Conservation (phyloP, 2,797 vertebrate genomes). For the Podarcis siculus region DNA sequence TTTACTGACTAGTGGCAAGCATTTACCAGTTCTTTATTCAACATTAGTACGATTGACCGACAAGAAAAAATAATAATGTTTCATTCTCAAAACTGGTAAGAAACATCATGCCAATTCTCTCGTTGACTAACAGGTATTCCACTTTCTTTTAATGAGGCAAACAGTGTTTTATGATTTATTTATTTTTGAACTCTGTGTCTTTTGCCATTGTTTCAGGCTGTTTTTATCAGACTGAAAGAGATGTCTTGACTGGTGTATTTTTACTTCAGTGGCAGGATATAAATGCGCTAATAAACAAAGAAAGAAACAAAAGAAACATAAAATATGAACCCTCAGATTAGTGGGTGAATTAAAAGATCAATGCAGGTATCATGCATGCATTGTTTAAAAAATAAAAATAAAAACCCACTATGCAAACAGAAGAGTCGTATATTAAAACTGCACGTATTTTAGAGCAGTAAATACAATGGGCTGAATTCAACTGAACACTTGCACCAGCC, state of each 20-base stretch:
- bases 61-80: neutral
- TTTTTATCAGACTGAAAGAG: neutral
- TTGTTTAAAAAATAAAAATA: too few species aligned
- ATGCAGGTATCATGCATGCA: too few species aligned
- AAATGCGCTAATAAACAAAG: too few species aligned
- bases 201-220: neutral
- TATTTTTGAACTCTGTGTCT: neutral
- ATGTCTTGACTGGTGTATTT: too few species aligned
- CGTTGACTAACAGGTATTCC: neutral
- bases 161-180: neutral
- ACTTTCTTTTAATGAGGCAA: neutral
- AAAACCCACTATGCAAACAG: neutral
- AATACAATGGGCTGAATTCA: too few species aligned
- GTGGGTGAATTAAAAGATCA: neutral
- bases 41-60: neutral
- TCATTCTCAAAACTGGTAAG: neutral
- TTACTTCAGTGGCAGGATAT: too few species aligned
- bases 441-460: neutral
- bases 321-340: neutral
- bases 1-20: constrained; percentile 28
- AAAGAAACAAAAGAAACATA: neutral
- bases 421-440: neutral
- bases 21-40: neutral
- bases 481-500: too few species aligned
- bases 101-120: neutral